Percentiles rank a stretch among this genome's conserved stretches.
These are phyloP conservation scores for Allacma fusca DNA, from an alignment of 2,888 invertebrate species.

Conservation along the genomic window DNA sequence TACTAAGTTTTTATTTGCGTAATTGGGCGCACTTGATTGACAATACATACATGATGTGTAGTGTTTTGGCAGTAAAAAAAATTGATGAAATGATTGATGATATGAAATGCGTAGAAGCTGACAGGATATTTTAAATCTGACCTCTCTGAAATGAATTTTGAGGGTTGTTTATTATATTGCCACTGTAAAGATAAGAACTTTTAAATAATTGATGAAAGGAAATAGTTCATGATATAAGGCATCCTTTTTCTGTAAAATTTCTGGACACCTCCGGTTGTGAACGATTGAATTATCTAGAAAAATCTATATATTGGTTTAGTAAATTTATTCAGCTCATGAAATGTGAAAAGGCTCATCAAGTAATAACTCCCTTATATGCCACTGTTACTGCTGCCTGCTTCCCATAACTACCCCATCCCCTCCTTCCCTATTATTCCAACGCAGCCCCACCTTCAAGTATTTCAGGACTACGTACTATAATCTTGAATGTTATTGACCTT, in stretches of 20 bases:
- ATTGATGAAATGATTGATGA: background rate
- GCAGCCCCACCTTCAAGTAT: background rate
- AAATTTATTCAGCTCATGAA: background rate
- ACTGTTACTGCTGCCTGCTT: conserved; percentile 15
- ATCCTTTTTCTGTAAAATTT: conserved; percentile 23
- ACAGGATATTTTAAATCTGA: background rate
- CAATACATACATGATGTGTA: too few relatives aligned
- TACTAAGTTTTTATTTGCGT: too few relatives aligned
- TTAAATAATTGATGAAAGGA: background rate
- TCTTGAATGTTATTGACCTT: background rate
- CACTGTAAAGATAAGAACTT: background rate
- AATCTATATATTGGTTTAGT: background rate
- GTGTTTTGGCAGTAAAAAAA: background rate
- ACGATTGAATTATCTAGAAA: conserved; percentile 34
- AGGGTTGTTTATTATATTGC: conserved; percentile 12
- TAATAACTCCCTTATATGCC: background rate
- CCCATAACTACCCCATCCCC: background rate
- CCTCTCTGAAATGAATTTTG: conserved; percentile 13
- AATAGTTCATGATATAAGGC: background rate
- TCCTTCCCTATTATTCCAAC: background rate
- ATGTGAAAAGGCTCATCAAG: background rate
- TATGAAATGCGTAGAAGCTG: background rate
- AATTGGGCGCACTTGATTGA: too few relatives aligned
- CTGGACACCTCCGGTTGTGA: conserved; percentile 47
- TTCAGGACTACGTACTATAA: background rate